phyloP scores from a whole-genome alignment of 2,797 vertebrate genomes.

The Rhinatrema bivittatum region DNA sequence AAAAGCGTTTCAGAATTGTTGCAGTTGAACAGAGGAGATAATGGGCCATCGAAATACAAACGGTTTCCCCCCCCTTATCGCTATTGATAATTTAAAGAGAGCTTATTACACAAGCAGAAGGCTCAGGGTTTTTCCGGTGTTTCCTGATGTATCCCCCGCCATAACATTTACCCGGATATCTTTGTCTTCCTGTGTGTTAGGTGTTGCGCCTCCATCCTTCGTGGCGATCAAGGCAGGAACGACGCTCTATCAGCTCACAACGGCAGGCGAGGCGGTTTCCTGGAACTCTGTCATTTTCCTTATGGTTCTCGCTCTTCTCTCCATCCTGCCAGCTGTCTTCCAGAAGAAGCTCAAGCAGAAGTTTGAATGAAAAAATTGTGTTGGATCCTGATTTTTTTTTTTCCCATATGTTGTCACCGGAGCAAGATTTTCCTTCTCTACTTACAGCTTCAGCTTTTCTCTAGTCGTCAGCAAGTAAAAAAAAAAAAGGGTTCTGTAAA shows the following conservation, averaged over 20 bases:
- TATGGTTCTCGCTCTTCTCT: slow-evolving; percentile 82
- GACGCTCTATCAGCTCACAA: slow-evolving; percentile 93
- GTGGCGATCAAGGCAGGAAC: slow-evolving; percentile 97
- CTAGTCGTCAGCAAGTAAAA: slow-evolving; percentile 32
- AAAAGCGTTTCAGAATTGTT: too few relatives aligned
- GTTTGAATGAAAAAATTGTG: slow-evolving; percentile 63
- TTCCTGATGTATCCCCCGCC: too few relatives aligned
- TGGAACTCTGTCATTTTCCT: slow-evolving; percentile 93
- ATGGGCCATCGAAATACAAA: too few relatives aligned
- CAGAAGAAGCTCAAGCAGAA: slow-evolving; percentile 93
- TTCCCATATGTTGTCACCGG: slow-evolving; percentile 51
- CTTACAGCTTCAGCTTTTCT: slow-evolving; percentile 44
- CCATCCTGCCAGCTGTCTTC: slow-evolving; percentile 89
- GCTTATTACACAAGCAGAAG: too few relatives aligned
- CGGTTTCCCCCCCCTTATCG: too few relatives aligned
- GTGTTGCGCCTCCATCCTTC: slow-evolving; percentile 94
- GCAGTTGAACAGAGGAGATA: too few relatives aligned
- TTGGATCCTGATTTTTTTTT: slow-evolving; percentile 36
- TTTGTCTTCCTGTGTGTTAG: too few relatives aligned
- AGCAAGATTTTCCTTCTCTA: slow-evolving; percentile 45
- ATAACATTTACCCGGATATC: too few relatives aligned
- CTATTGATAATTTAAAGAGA: too few relatives aligned
- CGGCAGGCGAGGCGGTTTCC: slow-evolving; percentile 94
- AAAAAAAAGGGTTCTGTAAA: slow-evolving; percentile 23
- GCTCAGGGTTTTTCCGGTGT: too few relatives aligned